Percentiles rank a stretch among this genome's conserved stretches.
Evolutionary conservation across 2,797 vertebrate genomes (phyloP).

Genomic region (Chiloscyllium punctatum): DNA sequence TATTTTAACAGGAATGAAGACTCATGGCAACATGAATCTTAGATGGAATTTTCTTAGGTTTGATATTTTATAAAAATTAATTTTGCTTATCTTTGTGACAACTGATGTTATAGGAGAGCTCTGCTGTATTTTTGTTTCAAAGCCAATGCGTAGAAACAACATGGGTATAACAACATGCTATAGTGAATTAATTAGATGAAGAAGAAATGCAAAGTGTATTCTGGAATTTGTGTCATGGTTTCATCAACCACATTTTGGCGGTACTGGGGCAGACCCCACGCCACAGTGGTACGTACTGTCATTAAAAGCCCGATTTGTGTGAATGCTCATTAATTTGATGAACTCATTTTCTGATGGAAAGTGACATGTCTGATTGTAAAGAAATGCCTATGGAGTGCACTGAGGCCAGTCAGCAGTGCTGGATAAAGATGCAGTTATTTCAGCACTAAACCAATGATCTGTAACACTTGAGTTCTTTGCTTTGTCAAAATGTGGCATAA

Average conservation of each 20-base stretch:
- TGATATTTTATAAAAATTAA: background rate
- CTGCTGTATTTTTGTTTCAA: background rate
- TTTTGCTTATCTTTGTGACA: background rate
- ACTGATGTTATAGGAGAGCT: background rate
- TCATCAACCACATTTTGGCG: constrained; percentile 66
- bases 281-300: constrained; percentile 63
- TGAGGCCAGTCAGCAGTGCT: background rate
- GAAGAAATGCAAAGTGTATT: constrained; percentile 50
- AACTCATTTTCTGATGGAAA: constrained; percentile 78
- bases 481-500: constrained; percentile 33
- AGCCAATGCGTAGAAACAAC: background rate
- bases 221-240: constrained; percentile 54
- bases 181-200: constrained; percentile 66
- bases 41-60: background rate
- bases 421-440: constrained; percentile 37
- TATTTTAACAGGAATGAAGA: background rate
- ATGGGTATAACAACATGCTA: background rate
- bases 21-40: background rate
- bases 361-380: constrained; percentile 64
- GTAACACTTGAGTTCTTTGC: constrained; percentile 33
- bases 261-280: constrained; percentile 65
- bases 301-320: constrained; percentile 70
- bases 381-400: constrained; percentile 37
- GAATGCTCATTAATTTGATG: constrained; percentile 82
- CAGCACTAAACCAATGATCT: constrained; percentile 28